Conservation (phyloP, 2,888 invertebrate species). For the Andrena dorsata region DNA sequence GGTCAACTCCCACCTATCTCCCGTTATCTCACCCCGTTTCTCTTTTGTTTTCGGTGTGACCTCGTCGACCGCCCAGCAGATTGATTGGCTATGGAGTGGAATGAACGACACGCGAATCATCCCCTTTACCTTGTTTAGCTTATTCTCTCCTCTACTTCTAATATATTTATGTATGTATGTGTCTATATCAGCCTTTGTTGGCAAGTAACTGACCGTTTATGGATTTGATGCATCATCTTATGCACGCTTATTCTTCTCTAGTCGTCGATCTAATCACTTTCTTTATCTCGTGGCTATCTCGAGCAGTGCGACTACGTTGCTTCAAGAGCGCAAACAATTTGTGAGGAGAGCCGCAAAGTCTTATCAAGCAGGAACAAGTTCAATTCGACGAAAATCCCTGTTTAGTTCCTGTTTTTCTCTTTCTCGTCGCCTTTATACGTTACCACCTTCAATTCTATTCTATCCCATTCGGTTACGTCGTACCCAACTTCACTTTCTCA, state of each 20-base stretch:
- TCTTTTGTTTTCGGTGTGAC: constrained; percentile 44
- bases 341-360: constrained; percentile 60
- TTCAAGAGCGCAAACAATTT: constrained; percentile 60
- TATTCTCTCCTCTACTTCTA: too few relatives aligned
- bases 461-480: neutral
- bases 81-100: constrained; percentile 72
- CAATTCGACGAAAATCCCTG: constrained; percentile 75
- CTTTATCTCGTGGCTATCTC: neutral
- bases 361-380: constrained; percentile 69
- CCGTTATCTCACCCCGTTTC: constrained; percentile 35
- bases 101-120: constrained; percentile 61
- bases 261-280: neutral
- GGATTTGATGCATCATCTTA: neutral
- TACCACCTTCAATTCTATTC: neutral
- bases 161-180: neutral
- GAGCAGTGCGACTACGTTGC: constrained; percentile 41
- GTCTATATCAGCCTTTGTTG: too few relatives aligned
- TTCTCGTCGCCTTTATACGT: neutral
- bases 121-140: neutral
- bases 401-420: constrained; percentile 21
- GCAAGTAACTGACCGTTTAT: neutral
- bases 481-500: neutral
- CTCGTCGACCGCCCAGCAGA: constrained; percentile 70
- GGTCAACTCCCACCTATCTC: constrained; percentile 26
- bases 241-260: too few relatives aligned